Conservation (phyloP, 2,797 vertebrate species). For the Pipistrellus pygmaeus region DNA sequence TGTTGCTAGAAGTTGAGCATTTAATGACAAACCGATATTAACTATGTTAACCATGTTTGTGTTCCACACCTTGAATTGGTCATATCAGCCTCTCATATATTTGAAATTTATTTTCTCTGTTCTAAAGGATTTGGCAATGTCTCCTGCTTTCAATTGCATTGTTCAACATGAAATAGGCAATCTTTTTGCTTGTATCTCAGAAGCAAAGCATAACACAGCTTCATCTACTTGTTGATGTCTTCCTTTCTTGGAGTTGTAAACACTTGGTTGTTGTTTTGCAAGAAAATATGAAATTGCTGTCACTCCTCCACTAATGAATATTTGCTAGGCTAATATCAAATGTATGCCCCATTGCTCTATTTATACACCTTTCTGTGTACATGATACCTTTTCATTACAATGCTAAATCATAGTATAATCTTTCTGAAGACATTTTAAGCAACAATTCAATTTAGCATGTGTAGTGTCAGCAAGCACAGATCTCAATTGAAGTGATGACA, state of each 20-base stretch:
- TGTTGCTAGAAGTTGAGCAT: slow-evolving; percentile 46
- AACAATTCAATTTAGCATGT: slow-evolving; percentile 65
- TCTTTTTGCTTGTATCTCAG: slow-evolving; percentile 31
- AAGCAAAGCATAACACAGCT: slow-evolving; percentile 57
- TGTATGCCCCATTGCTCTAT: slow-evolving; percentile 70
- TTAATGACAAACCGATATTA: slow-evolving; percentile 50
- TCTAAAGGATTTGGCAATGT: slow-evolving; percentile 63
- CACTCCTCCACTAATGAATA: slow-evolving; percentile 67
- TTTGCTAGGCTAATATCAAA: slow-evolving; percentile 76
- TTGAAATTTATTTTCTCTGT: slow-evolving; percentile 61
- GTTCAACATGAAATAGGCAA: slow-evolving; percentile 24
- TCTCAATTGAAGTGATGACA: slow-evolving; percentile 47
- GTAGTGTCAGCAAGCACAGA: slow-evolving; percentile 14
- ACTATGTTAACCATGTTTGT: slow-evolving; percentile 38
- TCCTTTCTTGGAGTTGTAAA: slow-evolving; percentile 57
- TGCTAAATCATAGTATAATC: slow-evolving; percentile 68
- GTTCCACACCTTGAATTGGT: slow-evolving; percentile 16
- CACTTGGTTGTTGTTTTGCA: slow-evolving; percentile 57
- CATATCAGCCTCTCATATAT: slow-evolving; percentile 43
- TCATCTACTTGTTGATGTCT: slow-evolving; percentile 63
- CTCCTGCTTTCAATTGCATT: slow-evolving; percentile 49
- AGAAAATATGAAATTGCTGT: slow-evolving; percentile 73
- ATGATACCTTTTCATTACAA: slow-evolving; percentile 73
- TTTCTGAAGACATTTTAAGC: slow-evolving; percentile 70
- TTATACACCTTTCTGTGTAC: slow-evolving; percentile 72